Evolutionary conservation across 2,888 invertebrate genomes (phyloP).

Genomic region (Xylocampa areola): DNA sequence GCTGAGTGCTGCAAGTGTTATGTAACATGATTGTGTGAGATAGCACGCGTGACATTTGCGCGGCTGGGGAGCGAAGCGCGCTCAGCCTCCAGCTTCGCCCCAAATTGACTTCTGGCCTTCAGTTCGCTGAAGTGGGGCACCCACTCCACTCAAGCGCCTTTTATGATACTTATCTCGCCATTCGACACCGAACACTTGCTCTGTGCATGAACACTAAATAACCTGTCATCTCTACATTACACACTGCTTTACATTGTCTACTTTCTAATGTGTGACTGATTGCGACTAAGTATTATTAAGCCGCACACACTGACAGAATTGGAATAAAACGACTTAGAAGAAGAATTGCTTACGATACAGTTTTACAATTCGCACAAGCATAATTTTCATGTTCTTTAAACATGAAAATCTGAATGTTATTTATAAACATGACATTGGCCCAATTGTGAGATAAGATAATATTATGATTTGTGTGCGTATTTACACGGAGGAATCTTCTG

Average conservation of each 20-base stretch:
- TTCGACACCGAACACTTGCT: constrained; percentile 63
- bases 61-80: constrained; percentile 69
- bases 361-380: too few species aligned
- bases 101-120: constrained; percentile 83
- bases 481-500: too few species aligned
- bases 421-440: neutral
- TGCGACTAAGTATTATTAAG: constrained; percentile 25
- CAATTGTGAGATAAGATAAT: neutral
- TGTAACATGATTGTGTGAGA: constrained; percentile 73
- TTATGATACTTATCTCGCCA: constrained; percentile 63
- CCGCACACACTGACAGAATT: constrained; percentile 19
- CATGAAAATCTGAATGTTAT: neutral
- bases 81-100: constrained; percentile 76
- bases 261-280: constrained; percentile 57
- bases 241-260: constrained; percentile 54
- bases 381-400: too few species aligned
- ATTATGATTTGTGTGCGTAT: too few species aligned
- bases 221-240: constrained; percentile 58
- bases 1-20: constrained; percentile 63
- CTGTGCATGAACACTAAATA: constrained; percentile 60
- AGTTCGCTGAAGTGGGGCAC: constrained; percentile 74
- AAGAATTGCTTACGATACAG: neutral
- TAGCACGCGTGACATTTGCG: constrained; percentile 81
- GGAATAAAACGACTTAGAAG: constrained; percentile 13
- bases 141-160: constrained; percentile 66